Conservation (phyloP, 1,140 invertebrate genomes). For the Drosophila auraria region DNA sequence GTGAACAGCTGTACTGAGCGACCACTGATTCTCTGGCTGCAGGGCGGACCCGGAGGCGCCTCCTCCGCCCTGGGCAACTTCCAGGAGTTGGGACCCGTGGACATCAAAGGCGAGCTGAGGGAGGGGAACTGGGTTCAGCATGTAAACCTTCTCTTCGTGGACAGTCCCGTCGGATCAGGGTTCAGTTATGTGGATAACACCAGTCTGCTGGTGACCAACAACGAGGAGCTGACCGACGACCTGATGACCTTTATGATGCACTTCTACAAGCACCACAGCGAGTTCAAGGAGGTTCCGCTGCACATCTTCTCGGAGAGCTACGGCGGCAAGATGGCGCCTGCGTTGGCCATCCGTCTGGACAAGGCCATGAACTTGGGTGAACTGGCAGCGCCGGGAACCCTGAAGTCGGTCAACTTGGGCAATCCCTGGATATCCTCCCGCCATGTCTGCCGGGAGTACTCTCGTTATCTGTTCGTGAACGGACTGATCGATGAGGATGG, state of each 20-base stretch:
- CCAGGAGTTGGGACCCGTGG: conserved; percentile 90
- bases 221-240: conserved; percentile 91
- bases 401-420: conserved; percentile 92
- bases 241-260: conserved; percentile 89
- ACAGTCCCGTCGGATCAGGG: conserved; percentile 96
- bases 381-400: conserved; percentile 87
- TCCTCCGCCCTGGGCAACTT: conserved; percentile 93
- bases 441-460: conserved; percentile 92
- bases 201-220: conserved; percentile 87
- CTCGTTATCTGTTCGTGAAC: conserved; percentile 86
- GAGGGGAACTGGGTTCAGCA: conserved; percentile 91
- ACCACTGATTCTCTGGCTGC: conserved; percentile 92
- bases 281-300: conserved; percentile 90
- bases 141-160: conserved; percentile 93
- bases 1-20: conserved; percentile 87
- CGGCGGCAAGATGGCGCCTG: conserved; percentile 95
- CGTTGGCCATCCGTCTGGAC: conserved; percentile 87
- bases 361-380: conserved; percentile 88
- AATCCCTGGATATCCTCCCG: conserved; percentile 95
- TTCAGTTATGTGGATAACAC: conserved; percentile 91
- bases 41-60: conserved; percentile 91
- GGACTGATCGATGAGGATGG: conserved; percentile 88
- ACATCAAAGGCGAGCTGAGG: conserved; percentile 88
- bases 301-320: conserved; percentile 96
- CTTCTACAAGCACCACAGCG: conserved; percentile 88